Evolutionary conservation across 2,888 invertebrate genomes (phyloP), one percentile per base, ranked within the genome.

Genomic region (Ethmia dodecea): DNA sequence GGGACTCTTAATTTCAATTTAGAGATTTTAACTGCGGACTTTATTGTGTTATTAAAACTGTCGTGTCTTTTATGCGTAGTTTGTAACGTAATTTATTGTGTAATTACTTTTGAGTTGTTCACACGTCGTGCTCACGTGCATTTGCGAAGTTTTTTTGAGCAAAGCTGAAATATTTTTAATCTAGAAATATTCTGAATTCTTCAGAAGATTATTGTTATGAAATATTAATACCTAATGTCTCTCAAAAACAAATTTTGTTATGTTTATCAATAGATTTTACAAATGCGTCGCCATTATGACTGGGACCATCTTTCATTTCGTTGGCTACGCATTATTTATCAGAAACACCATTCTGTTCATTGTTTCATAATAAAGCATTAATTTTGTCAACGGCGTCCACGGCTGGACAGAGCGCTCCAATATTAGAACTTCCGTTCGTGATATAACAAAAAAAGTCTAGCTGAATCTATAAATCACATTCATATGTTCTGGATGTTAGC

Each of bases 311-410:
- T 71, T 60, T 78, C 74, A 74, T 65, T 58, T 61, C 45, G 42
- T 43, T 49, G 51, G 63, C 66, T 53, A 64, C 65, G 65, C 66
- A 71, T 74, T 75, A 77, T 78, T 80, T 72, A 77, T 68, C 58
- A 66, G 58, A 56, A 66, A 66, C 68, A 71, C 71, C 65, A 64
- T 71, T 78, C 71, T 64, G 74, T 67, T 77, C 79, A 84, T 84
- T 84, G 83, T 84, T 81, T 80, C 80, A 78, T 76, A 83, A 83
- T 80, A 80, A 76, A 73, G 74, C 77, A 83, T 81, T 78, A 79
- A 78, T 80, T 72, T 79, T 80, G 81, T 81, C 79, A 80, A 73
- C 83, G 62, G 69, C 58, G 56, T 58, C 64, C 58, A 76, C 68
- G 74, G 66, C 52, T 69, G 72, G 63, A 60, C 63, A 65, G 55